Evolutionary conservation across 2,888 invertebrate genomes (phyloP).

Genomic region (Chirona hameri): DNA sequence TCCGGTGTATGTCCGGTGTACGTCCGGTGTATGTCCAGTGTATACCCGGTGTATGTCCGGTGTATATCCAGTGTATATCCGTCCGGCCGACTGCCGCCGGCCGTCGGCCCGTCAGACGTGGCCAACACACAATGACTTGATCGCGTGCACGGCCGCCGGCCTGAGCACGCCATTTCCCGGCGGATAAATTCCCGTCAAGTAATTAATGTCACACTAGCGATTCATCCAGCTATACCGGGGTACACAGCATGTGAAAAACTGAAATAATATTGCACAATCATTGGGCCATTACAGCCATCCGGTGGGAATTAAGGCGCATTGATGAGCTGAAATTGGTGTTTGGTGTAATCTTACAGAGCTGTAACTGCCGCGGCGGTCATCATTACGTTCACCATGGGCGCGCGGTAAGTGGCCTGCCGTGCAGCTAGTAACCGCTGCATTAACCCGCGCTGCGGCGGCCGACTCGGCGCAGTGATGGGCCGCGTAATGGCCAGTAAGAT

Average conservation of each 20-base stretch:
- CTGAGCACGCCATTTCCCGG: neutral
- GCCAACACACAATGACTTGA: neutral
- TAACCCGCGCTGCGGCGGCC: neutral
- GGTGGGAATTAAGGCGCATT: neutral
- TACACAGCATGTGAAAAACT: conserved; percentile 12
- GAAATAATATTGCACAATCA: conserved; percentile 29
- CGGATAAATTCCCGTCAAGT: neutral
- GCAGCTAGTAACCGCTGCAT: neutral
- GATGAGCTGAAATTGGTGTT: conserved; percentile 24
- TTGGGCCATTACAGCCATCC: neutral
- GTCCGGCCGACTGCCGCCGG: no score
- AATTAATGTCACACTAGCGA: conserved; percentile 14
- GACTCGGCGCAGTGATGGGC: neutral
- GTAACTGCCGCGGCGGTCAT: neutral
- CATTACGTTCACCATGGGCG: neutral
- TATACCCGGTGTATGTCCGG: no score
- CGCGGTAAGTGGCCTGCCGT: neutral
- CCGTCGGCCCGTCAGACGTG: no score
- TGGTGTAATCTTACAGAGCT: conserved; percentile 10
- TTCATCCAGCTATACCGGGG: neutral
- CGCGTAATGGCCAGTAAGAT: neutral
- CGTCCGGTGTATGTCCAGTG: no score
- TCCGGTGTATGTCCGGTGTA: no score
- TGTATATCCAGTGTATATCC: no score
- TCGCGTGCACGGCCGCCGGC: neutral